Base-by-base conservation (phyloP, 2,888 invertebrate genomes). In the Eupithecia subumbrata region DNA sequence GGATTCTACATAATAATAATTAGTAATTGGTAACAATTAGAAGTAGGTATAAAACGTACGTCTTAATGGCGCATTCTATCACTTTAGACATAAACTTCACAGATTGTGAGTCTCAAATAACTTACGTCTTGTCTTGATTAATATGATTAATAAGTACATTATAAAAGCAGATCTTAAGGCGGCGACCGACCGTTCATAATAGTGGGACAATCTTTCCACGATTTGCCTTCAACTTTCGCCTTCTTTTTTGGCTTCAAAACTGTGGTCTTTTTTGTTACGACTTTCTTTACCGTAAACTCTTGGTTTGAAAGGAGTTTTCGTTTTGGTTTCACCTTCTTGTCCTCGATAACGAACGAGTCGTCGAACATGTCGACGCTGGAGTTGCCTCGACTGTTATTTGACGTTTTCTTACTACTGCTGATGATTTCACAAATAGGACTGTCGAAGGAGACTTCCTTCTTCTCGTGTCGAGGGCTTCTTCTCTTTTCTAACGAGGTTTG, bases 301-400 rank as follows among this genome's bases (percentile, higher is more conserved):
- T 93, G 88, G 48, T 91, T 85, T 0, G 93, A 86, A 2, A 92
- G 75, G 73, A 95, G 82, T 74, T 88, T 91, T 67, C 88, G 90
- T 77, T 85, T 92, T 2, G 91, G 88, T 74, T 89, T 93, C 0
- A 89, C 84, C 78, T 91, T 93, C 52, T 89, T 91, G 48, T 89
- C 90, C 70, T 91, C 89, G 5, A 91, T 86, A 3, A 83, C 87
- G 56, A 91, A 91, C 0, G 95, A 93, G 78, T 95, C 95, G 0
- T 95, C 95, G 63, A 95, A 95, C 5, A 95, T 91, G 73, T 95
- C 95, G 0, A 86, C 89, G 71, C 95, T 95, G 0, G 92, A 89
- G 76, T 94, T 89, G 0, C 85, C 30, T 1, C 30, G 84, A 0
- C 77, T 77, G 87, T 88, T 22, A 82, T 81, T 82, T 12, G 22